These are phyloP conservation scores for Leucozona laternaria DNA, from an alignment of 2,888 invertebrate genomes.

Conservation along the genomic window DNA sequence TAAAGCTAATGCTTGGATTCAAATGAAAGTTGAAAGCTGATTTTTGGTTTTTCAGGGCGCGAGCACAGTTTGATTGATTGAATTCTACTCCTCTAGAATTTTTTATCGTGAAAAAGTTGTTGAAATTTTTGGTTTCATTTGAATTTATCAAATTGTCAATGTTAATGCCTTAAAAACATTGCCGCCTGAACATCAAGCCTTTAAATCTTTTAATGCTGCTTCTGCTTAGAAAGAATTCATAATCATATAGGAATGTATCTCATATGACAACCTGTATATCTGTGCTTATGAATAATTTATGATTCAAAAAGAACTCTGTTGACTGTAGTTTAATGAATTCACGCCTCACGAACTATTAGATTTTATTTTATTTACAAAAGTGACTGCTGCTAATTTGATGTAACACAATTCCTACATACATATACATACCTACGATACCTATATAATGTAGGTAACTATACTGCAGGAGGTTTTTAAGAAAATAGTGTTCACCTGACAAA, in stretches of 20 bases:
- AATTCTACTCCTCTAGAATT: too few relatives aligned
- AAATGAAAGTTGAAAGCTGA: not conserved
- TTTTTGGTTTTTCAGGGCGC: too few relatives aligned
- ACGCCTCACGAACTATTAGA: conserved; percentile 30
- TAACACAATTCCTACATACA: conserved; percentile 21
- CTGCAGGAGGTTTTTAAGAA: conserved; percentile 37
- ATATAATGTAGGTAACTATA: too few relatives aligned
- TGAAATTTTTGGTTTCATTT: not conserved
- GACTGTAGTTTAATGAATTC: conserved; percentile 24
- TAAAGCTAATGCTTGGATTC: not conserved
- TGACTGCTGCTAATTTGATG: conserved; percentile 51
- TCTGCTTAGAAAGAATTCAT: not conserved
- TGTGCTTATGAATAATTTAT: conserved; percentile 25
- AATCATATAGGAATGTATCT: too few relatives aligned
- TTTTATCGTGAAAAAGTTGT: too few relatives aligned
- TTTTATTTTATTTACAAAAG: conserved; percentile 12
- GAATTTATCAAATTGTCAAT: not conserved
- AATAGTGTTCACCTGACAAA: conserved; percentile 50
- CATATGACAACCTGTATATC: not conserved
- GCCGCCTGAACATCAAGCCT: not conserved
- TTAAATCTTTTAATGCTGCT: not conserved
- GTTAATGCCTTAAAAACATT: not conserved
- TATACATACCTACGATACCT: too few relatives aligned
- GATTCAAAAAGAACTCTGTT: conserved; percentile 8
- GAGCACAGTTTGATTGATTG: too few relatives aligned